Evolutionary conservation across 1,140 invertebrate species (phyloP), one percentile per base, ranked within the genome.

Genomic region (Maniola jurtina): DNA sequence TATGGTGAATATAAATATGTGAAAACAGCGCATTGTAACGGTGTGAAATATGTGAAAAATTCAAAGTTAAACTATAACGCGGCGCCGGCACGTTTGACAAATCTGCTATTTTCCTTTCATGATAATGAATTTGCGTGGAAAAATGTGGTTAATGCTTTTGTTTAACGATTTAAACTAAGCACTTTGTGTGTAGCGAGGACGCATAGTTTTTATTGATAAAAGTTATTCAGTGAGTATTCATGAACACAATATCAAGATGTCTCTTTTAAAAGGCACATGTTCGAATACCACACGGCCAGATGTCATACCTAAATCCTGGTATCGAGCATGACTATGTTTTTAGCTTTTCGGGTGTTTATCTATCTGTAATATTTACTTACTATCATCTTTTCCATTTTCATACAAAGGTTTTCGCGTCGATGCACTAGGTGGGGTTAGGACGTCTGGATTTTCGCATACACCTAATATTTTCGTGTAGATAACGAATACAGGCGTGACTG

Each of bases 1-100:
- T 76, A 79, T 79, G 75, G 84, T 85, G 86, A 84, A 82, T 73
- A 81, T 77, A 79, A 85, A 80, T 84, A 77, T 86, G 83, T 87
- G 87, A 76, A 79, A 84, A 74, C 66, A 77, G 71, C 64, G 67
- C 76, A 54, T 64, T 72, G 70, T 74, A 70, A 76, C 72, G 59
- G 73, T 87, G 83, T 88, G 85, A 76, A 78, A 78, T 72, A 75
- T 84, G 85, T 90, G 85, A 83, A 79, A 86, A 81, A 78, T 71
- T 81, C 68, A 68, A 78, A 80, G 77, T 76, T 75, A 70, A 77
- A 73, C 78, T 76, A 58, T 77, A 72, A 77, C 77, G 84, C 84
- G 85, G 85, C 80, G 75, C 86, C 88, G 88, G 88, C 88, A 90
- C 88, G 81, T 89, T 90, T 89, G 88, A 82, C 88, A 90, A 80